Evolutionary conservation across 2,797 vertebrate genomes (phyloP), one percentile per base, ranked within the genome.

Genomic region (Pteronotus mesoamericanus): DNA sequence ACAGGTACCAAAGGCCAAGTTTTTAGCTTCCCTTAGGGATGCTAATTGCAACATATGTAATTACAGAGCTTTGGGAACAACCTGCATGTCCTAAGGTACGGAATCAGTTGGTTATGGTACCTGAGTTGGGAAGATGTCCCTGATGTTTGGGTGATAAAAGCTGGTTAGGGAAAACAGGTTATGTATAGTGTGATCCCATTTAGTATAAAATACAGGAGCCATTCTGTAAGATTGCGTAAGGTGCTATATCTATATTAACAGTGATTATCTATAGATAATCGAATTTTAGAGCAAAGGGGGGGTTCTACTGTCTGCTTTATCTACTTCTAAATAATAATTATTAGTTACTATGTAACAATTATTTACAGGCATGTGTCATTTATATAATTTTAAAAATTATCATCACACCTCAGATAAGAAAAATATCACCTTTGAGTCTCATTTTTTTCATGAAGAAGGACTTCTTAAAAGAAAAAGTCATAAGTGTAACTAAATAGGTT

Each of bases 241-340:
- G n/a, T 29, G 77, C 29, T 64, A 0, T 53, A 3, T n/a, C 44
- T 79, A 2, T 66, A 3, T 75, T 86, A 66, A 44, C 29, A 46
- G 26, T 48, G 89, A n/a, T 51, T 77, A 53, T 89, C 82, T 78
- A 94, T 89, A 80, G 48, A 89, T 29, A 93, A 18, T 8, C n/a
- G 59, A 77, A 93, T 84, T 55, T 32, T 0, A 82, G 72, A 71
- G 68, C 15, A 74, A 53, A 68, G n/a, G 12, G n/a, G 12, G 5
- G 24, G 22, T 59, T 91, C 74, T 66, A 66, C 37, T 92, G 96
- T 68, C 64, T 91, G 44, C 19, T 88, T 84, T 71, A 75, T 91
- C 64, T 94, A 5, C 64, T 85, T 92, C 83, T 93, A 79, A 92
- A 55, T 87, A 86, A 94, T 83, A 22, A 61, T 86, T 26, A 91